Conservation (phyloP, 1,140 invertebrate genomes). For the Prorops nasuta region DNA sequence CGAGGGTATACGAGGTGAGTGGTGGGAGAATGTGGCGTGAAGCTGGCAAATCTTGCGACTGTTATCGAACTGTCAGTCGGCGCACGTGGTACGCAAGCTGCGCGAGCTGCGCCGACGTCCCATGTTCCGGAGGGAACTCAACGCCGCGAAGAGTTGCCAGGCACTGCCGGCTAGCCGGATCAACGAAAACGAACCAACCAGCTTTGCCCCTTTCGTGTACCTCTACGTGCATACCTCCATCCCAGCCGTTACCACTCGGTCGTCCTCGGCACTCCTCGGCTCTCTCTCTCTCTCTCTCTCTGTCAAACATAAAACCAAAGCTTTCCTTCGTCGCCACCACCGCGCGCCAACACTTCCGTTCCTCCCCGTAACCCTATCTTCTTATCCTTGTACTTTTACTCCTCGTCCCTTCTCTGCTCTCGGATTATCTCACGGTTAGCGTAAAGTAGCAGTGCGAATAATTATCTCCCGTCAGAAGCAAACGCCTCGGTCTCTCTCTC, state of each 20-base stretch:
- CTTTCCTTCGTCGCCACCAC: too few relatives aligned
- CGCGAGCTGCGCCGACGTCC: constrained; percentile 23
- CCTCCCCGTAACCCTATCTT: too few relatives aligned
- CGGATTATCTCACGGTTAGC: constrained; percentile 1
- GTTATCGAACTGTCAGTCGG: constrained; percentile 38
- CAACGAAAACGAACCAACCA: too few relatives aligned
- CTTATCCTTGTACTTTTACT: background rate
- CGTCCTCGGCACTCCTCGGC: constrained; percentile 20
- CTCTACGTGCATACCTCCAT: too few relatives aligned
- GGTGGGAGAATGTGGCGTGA: too few relatives aligned
- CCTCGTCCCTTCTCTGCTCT: constrained; percentile 5
- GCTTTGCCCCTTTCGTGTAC: too few relatives aligned
- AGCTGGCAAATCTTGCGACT: too few relatives aligned
- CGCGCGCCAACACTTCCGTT: too few relatives aligned
- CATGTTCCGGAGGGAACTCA: constrained; percentile 30
- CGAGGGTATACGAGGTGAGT: too few relatives aligned
- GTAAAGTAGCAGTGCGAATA: background rate
- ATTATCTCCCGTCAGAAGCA: background rate
- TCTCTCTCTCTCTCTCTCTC: background rate
- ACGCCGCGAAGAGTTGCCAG: constrained; percentile 49
- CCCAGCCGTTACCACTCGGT: constrained; percentile 29
- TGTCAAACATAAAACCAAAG: background rate
- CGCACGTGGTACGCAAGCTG: constrained; percentile 44
- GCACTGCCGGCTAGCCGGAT: too few relatives aligned
- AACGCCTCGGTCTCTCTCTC: background rate